These are phyloP conservation scores for Nomada hirtipes DNA, from an alignment of 2,888 invertebrate genomes.

Conservation along the genomic window DNA sequence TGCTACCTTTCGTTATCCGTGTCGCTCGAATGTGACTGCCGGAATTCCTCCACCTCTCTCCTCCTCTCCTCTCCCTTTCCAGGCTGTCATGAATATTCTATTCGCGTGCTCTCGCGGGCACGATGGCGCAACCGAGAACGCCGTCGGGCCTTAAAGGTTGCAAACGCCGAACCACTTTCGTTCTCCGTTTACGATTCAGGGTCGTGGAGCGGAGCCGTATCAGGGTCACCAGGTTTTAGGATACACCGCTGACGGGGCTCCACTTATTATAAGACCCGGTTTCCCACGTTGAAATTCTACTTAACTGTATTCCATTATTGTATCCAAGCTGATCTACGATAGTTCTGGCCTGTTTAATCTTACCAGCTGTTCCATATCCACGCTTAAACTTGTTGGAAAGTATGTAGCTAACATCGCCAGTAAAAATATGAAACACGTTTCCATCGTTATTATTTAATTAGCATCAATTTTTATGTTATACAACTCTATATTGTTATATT, in stretches of 20 bases:
- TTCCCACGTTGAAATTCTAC: neutral
- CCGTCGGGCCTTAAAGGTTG: conserved; percentile 52
- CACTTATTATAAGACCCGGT: neutral
- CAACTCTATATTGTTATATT: too few species aligned
- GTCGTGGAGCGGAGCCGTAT: conserved; percentile 71
- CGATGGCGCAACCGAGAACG: conserved; percentile 62
- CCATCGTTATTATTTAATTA: neutral
- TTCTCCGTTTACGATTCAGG: conserved; percentile 78
- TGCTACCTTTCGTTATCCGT: conserved; percentile 26
- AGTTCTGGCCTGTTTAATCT: neutral
- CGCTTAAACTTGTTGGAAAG: neutral
- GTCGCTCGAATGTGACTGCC: conserved; percentile 14
- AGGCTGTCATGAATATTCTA: conserved; percentile 68
- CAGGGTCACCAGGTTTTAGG: conserved; percentile 64
- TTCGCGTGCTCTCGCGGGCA: conserved; percentile 70
- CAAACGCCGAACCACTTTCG: conserved; percentile 75
- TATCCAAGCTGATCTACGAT: neutral
- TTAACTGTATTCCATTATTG: neutral
- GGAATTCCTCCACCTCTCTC: neutral
- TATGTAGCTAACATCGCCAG: neutral
- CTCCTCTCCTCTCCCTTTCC: neutral
- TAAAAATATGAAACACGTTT: neutral
- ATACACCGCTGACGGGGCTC: conserved; percentile 12
- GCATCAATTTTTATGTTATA: neutral
- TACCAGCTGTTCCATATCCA: too few species aligned